Conservation (phyloP, 2,797 vertebrate species). For the Pipistrellus nathusii region DNA sequence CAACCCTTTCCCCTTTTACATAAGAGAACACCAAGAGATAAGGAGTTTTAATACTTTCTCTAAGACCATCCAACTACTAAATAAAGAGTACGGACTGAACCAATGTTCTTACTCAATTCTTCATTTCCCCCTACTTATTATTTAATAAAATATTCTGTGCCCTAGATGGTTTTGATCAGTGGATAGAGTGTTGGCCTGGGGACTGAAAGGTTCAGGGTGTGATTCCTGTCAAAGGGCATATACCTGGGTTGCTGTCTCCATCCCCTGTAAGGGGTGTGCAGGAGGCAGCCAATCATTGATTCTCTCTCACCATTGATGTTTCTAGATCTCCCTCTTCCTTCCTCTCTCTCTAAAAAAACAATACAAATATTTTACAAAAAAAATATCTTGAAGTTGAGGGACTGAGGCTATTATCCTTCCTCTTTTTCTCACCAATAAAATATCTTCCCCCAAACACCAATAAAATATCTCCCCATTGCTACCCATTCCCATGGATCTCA, state of each 20-base stretch:
- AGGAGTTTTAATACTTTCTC: background rate
- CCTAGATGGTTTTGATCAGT: too few relatives aligned
- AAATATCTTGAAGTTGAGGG: background rate
- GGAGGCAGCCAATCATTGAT: too few relatives aligned
- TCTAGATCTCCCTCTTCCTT: too few relatives aligned
- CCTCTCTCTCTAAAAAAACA: too few relatives aligned
- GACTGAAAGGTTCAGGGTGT: too few relatives aligned
- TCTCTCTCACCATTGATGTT: too few relatives aligned
- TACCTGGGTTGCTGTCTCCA: too few relatives aligned
- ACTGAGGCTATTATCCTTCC: background rate
- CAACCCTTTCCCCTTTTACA: background rate
- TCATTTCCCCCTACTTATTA: background rate
- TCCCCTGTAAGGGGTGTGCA: too few relatives aligned
- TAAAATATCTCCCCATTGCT: background rate
- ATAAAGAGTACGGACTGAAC: background rate
- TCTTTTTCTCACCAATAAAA: background rate
- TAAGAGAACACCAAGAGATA: background rate
- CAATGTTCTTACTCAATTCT: background rate
- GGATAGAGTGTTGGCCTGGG: too few relatives aligned
- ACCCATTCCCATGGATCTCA: background rate
- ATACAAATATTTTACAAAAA: background rate
- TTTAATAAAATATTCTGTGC: constrained; percentile 36
- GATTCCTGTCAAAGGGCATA: too few relatives aligned
- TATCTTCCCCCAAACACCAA: background rate
- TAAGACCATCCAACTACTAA: background rate